Conservation (phyloP, 2,113 vertebrate genomes). For the Xerus inauris region DNA sequence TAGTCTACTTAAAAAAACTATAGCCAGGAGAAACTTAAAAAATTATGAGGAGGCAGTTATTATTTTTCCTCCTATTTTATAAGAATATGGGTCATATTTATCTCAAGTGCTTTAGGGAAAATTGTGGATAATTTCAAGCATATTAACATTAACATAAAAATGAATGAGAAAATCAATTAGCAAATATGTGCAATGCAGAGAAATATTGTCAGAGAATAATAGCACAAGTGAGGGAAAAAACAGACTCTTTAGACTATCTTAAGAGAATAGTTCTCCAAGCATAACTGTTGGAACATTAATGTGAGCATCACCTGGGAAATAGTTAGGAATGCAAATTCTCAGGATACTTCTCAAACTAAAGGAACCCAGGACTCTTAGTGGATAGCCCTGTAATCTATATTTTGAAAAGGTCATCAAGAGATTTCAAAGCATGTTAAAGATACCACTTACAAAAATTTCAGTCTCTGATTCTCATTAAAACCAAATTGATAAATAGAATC, state of each 20-base stretch:
- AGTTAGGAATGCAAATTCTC: neutral
- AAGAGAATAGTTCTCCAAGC: neutral
- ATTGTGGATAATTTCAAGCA: neutral
- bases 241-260: neutral
- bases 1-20: neutral
- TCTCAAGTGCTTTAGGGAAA: neutral
- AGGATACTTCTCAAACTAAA: neutral
- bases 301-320: neutral
- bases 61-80: neutral
- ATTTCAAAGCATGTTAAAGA: neutral
- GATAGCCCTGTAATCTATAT: neutral
- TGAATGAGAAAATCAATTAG: neutral
- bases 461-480: neutral
- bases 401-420: neutral
- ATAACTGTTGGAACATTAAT: no score
- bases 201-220: neutral
- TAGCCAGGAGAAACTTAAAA: neutral
- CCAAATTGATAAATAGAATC: neutral
- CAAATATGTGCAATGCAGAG: neutral
- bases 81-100: neutral
- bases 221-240: fast-evolving
- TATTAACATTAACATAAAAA: neutral
- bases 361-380: neutral
- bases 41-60: neutral
- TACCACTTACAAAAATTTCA: neutral